A percentile compares a stretch with the other conserved stretches of the same genome.
These are phyloP conservation scores for Gastrophysa polygoni DNA, from an alignment of 2,888 invertebrate species.

Conservation along the genomic window DNA sequence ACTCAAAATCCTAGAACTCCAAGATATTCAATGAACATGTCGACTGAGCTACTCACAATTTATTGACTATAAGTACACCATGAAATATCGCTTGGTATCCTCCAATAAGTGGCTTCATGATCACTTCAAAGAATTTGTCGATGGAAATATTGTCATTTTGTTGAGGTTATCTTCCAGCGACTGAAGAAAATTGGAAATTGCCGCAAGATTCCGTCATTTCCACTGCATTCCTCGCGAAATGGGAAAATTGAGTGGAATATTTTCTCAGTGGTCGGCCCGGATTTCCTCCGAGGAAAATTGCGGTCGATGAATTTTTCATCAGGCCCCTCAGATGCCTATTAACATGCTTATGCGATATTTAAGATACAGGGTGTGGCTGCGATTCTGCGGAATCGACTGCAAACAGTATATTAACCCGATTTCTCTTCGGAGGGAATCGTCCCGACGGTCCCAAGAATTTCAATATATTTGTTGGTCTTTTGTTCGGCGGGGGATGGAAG, in stretches of 20 bases:
- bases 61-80: no score
- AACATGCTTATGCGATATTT: slow-evolving; percentile 38
- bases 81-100: no score
- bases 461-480: slow-evolving; percentile 3
- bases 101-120: no score
- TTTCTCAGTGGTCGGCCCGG: slow-evolving; percentile 32
- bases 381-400: slow-evolving; percentile 27
- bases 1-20: no score
- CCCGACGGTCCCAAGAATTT: slow-evolving; percentile 5
- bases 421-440: background rate
- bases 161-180: background rate
- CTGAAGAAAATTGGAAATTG: background rate
- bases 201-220: background rate
- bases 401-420: slow-evolving; percentile 27
- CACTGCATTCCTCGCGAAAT: background rate
- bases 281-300: slow-evolving; percentile 40
- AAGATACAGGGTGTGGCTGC: slow-evolving; percentile 9
- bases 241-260: slow-evolving; percentile 31
- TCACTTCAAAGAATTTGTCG: no score
- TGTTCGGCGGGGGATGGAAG: background rate
- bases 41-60: no score
- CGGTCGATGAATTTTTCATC: slow-evolving; percentile 44
- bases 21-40: no score
- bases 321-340: slow-evolving; percentile 39
- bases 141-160: background rate